A percentile compares a stretch with the other conserved stretches of the same genome.
Evolutionary conservation across 2,888 invertebrate genomes (phyloP).

Genomic region (Pterostichus niger): DNA sequence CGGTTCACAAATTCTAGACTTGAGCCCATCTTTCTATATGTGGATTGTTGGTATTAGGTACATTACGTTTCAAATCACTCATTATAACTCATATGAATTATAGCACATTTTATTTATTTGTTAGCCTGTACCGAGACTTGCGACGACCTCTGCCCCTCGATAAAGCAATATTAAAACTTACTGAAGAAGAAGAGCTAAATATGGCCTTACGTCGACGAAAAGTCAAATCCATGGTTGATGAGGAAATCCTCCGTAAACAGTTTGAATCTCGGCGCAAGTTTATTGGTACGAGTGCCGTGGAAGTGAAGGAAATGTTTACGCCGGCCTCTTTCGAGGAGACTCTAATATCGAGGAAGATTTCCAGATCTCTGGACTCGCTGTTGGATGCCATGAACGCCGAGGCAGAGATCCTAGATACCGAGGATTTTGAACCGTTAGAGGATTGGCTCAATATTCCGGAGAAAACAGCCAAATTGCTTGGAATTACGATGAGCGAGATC

Average conservation of each 20-base stretch:
- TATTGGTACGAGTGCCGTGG: slow-evolving; percentile 68
- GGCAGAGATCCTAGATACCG: slow-evolving; percentile 68
- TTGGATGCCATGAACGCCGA: slow-evolving; percentile 69
- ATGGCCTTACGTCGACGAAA: slow-evolving; percentile 78
- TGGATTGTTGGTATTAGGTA: slow-evolving; percentile 79
- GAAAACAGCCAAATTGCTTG: slow-evolving; percentile 68
- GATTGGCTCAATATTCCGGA: slow-evolving; percentile 64
- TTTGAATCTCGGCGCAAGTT: slow-evolving; percentile 72
- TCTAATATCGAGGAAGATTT: slow-evolving; percentile 37
- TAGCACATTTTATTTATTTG: too few relatives aligned
- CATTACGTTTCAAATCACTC: not conserved
- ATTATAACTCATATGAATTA: too few relatives aligned
- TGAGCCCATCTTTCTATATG: slow-evolving; percentile 79
- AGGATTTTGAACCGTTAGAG: slow-evolving; percentile 65
- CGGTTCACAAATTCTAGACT: slow-evolving; percentile 77
- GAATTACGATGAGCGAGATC: slow-evolving; percentile 69
- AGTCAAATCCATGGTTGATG: slow-evolving; percentile 77
- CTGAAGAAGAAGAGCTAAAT: slow-evolving; percentile 74
- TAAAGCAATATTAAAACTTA: slow-evolving; percentile 66
- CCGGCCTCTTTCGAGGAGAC: not conserved
- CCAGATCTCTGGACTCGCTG: slow-evolving; percentile 71
- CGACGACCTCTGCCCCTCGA: slow-evolving; percentile 59
- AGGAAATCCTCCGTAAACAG: slow-evolving; percentile 76
- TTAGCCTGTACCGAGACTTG: slow-evolving; percentile 69
- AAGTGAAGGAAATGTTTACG: slow-evolving; percentile 68